Percentiles rank a stretch among this genome's conserved stretches.
These are phyloP conservation scores for Smittia sp. DNA, from an alignment of 2,888 invertebrate species.

Conservation along the genomic window DNA sequence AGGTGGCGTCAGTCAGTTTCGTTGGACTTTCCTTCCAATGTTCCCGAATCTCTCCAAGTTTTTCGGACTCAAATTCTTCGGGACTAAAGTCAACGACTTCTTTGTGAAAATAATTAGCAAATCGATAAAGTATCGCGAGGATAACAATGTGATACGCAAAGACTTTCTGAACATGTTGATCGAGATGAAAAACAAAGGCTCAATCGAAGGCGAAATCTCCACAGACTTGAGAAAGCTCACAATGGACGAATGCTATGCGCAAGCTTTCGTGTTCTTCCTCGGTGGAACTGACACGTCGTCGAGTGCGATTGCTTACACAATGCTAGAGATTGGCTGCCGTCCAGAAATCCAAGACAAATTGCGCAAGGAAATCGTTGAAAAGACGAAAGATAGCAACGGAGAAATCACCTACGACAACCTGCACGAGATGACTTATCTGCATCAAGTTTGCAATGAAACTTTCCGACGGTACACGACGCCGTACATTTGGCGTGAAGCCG, in stretches of 20 bases:
- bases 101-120: constrained; percentile 21
- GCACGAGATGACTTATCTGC: constrained; percentile 20
- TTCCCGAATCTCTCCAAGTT: constrained; percentile 19
- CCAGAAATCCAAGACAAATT: constrained; percentile 33
- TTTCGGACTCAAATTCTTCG: neutral
- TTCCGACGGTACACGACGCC: constrained; percentile 56
- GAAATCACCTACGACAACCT: constrained; percentile 29
- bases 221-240: neutral
- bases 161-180: constrained; percentile 41
- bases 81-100: constrained; percentile 6
- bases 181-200: constrained; percentile 36
- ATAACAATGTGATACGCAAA: constrained; percentile 26
- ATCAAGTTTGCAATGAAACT: constrained; percentile 48
- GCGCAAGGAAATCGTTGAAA: constrained; percentile 18
- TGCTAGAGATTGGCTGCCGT: constrained; percentile 21
- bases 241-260: constrained; percentile 26
- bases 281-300: constrained; percentile 36
- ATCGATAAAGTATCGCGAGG: constrained; percentile 29
- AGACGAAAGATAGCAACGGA: neutral
- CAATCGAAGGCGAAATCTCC: constrained; percentile 30
- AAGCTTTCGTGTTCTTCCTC: constrained; percentile 40
- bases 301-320: constrained; percentile 29
- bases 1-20: neutral
- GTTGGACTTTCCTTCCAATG: neutral
- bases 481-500: constrained; percentile 51